phyloP scores from a whole-genome alignment of 2,888 invertebrate species.

The Petrophora chlorosata region DNA sequence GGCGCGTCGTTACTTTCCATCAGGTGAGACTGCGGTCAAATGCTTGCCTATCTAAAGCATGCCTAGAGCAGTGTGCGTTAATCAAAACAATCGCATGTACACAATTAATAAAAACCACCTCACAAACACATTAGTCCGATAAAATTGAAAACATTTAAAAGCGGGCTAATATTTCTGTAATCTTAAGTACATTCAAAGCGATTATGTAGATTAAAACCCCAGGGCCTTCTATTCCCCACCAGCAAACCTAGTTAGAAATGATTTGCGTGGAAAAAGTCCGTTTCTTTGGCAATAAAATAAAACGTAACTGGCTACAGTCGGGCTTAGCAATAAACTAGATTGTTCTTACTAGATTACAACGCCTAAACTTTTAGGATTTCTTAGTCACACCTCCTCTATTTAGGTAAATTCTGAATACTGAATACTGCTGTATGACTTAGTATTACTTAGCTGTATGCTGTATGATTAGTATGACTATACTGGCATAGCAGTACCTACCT shows the following conservation, averaged over 20 bases:
- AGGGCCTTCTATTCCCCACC: conserved; percentile 14
- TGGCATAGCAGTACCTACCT: too few species aligned
- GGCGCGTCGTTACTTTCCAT: too few species aligned
- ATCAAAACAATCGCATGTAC: background rate
- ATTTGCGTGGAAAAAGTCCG: conserved; percentile 20
- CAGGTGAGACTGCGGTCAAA: too few species aligned
- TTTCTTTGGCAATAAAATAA: conserved; percentile 16
- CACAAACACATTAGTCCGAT: background rate
- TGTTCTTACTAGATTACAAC: conserved; percentile 14
- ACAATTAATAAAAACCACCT: too few species aligned
- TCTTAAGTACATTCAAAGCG: conserved; percentile 3
- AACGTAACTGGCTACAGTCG: conserved; percentile 13
- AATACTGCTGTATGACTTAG: too few species aligned
- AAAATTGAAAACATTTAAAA: too few species aligned
- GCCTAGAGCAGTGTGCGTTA: background rate
- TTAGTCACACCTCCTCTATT: background rate
- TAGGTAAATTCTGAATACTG: too few species aligned
- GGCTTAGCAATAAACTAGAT: conserved; percentile 10
- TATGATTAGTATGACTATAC: too few species aligned
- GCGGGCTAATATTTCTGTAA: conserved; percentile 6
- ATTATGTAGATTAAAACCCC: conserved; percentile 12
- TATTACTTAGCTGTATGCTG: too few species aligned
- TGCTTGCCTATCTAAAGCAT: too few species aligned
- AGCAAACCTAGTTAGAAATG: conserved; percentile 12
- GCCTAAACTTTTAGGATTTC: conserved; percentile 10